Base-by-base conservation (phyloP, 1,140 invertebrate genomes). In the Lordiphosa mommai region DNA sequence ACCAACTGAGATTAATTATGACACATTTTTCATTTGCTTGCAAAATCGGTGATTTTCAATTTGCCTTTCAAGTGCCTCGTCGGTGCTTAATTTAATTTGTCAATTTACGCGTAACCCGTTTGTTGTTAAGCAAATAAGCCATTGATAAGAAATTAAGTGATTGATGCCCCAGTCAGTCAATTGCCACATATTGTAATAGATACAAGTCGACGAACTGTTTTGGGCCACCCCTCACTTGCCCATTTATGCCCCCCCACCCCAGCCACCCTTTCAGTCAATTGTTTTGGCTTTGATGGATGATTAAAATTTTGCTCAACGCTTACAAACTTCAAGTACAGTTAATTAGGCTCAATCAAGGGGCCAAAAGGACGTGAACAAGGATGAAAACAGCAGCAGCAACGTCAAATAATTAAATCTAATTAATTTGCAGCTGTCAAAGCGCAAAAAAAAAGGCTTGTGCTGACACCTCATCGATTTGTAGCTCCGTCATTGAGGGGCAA, bases 381-480 rank as follows among this genome's bases (percentile, higher is more conserved):
- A 9, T 14, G 23, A 13, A 52, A 20, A 43, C 44, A 40, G 58
- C 47, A 48, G 56, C 70, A 40, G 32, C 44, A 37, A 57, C 37
- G 44, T 33, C 46, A 74, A 82, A 82, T 82, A 82, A 82, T 82
- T 82, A 84, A 82, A 82, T 84, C 76, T 84, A 82, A 82, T 82
- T 82, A 82, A 82, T 82, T 82, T 84, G 71, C 71, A 76, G 76
- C 77, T 82, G 71, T 84, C 77, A 82, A 82, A 82, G 65, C 51
- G 53, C 34, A 43, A 20, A 40, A 56, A 34, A 17, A 37, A 49
- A 14, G 4, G 10, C 27, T 16, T 7, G 17, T 20, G 27, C 52
- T 44, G 52, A 69, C 66, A 71, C 74, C 74, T 82, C 76, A 82
- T 82, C 76, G 70, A 82, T 82, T 82, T 74, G 76, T 80, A 61